Base-by-base conservation (phyloP, 2,797 vertebrate genomes). In the Sebastes taczanowskii region DNA sequence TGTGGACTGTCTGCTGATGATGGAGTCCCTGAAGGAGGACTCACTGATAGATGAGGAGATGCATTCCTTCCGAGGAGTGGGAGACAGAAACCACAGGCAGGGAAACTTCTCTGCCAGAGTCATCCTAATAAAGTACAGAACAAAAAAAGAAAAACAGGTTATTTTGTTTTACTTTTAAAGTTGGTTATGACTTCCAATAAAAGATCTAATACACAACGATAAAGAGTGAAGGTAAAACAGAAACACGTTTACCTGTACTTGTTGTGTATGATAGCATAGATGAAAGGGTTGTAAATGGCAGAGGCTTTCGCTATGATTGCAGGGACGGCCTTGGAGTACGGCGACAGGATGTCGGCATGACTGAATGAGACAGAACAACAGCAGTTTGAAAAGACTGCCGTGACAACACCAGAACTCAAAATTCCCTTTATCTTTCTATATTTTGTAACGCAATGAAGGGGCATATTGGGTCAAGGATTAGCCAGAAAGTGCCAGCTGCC, bases 271-370 rank as follows among this genome's bases (percentile, higher is more conserved):
- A 97, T 97, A 65, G 96, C 96, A 63, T 97, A 97, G 88, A 97
- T 97, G 85, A 98, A 96, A 74, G 97, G 97, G 67, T 97, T 97
- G 95, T 97, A 97, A 90, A 97, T 94, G 6, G 97, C 92, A 13
- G 97, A 98, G 61, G 97, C 95, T 87, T 98, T 98, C 71, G 97
- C 97, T 84, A 98, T 97, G 84, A 98, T 78, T 62, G 97, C 97
- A 65, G 97, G 97, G 53, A 98, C 94, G 8, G 96, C 94, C 90
- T 98, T 98, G 79, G 97, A 96, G 93, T 97, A 97, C 1, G 97
- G 97, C 0, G 96, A 95, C 86, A 98, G 89, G 81, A 93, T 91
- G 86, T 93, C 91, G 42, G 95, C 92, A 66, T 94, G 88, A 55
- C 97, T 97, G 80, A 53, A 93, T 84, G 78, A 87, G 70, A 82